Percentiles rank a stretch among this genome's conserved stretches.
Conservation (phyloP, 2,113 vertebrate species). For the Laticauda colubrina region DNA sequence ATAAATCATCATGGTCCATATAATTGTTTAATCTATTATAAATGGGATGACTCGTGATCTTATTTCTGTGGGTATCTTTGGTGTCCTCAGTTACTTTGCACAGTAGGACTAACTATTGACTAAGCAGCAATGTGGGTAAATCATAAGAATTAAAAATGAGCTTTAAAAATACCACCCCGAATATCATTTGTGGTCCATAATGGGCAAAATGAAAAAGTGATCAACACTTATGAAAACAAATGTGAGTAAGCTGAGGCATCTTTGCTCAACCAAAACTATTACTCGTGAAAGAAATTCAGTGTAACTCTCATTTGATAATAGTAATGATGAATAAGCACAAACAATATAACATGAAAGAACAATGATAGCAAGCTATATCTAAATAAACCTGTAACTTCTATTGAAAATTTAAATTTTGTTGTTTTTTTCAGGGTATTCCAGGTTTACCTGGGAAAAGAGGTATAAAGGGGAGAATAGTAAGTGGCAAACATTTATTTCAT, state of each 20-base stretch:
- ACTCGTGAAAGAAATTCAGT: background rate
- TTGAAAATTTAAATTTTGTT: constrained; percentile 3
- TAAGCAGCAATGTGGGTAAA: background rate
- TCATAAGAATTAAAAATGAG: background rate
- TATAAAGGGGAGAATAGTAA: constrained; percentile 89
- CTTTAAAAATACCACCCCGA: background rate
- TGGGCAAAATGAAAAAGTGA: background rate
- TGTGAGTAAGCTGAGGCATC: background rate
- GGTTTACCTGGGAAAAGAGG: constrained; percentile 86
- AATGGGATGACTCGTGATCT: background rate
- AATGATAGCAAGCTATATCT: background rate
- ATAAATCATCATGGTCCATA: background rate
- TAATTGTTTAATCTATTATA: background rate
- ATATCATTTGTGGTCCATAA: background rate
- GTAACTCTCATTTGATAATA: background rate
- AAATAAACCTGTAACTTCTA: constrained; percentile 24
- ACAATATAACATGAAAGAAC: background rate
- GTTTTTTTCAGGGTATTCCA: constrained; percentile 78
- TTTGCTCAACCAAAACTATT: background rate
- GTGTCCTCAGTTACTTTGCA: background rate
- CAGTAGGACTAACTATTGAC: background rate
- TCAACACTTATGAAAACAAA: background rate
- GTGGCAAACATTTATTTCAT: background rate
- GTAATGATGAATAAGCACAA: background rate
- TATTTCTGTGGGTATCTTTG: background rate